Conservation (phyloP, 1,140 invertebrate species). For the Hylaeus anthracinus region DNA sequence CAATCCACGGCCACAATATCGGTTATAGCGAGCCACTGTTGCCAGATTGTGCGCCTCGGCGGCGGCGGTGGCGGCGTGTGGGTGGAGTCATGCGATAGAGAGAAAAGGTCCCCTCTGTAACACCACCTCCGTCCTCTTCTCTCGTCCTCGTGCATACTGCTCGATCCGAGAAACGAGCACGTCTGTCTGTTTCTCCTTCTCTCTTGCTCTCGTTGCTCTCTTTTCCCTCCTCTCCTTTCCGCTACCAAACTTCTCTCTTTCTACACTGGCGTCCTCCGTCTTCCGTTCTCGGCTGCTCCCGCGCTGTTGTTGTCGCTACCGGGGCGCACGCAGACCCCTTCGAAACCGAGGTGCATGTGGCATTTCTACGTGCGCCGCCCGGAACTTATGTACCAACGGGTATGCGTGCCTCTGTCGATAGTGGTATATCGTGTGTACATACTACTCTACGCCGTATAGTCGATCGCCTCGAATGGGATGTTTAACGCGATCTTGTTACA, state of each 20-base stretch:
- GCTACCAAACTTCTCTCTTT: slow-evolving; percentile 10
- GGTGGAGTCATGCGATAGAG: slow-evolving; percentile 68
- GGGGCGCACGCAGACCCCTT: slow-evolving; percentile 56
- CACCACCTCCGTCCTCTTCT: slow-evolving; percentile 37
- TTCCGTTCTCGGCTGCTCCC: slow-evolving; percentile 63
- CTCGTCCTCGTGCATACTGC: slow-evolving; percentile 56
- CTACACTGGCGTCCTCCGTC: slow-evolving; percentile 53
- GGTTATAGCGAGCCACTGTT: slow-evolving; percentile 80
- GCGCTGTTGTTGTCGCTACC: slow-evolving; percentile 61
- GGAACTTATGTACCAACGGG: slow-evolving; percentile 59
- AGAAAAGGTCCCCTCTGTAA: slow-evolving; percentile 59
- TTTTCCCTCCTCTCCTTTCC: slow-evolving; percentile 3
- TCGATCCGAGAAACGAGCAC: slow-evolving; percentile 58
- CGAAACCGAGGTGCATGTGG: slow-evolving; percentile 53
- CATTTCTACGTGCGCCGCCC: slow-evolving; percentile 56
- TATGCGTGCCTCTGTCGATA: slow-evolving; percentile 61
- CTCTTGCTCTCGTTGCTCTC: slow-evolving; percentile 24
- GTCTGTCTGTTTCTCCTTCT: slow-evolving; percentile 53
- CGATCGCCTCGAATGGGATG: slow-evolving; percentile 43
- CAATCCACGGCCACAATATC: slow-evolving; percentile 80
- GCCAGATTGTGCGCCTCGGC: slow-evolving; percentile 74
- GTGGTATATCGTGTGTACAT: slow-evolving; percentile 40
- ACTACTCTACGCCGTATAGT: slow-evolving; percentile 25
- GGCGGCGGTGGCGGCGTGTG: slow-evolving; percentile 60
- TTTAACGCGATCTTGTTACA: slow-evolving; percentile 49